Evolutionary conservation across 2,113 vertebrate species (phyloP), one percentile per base, ranked within the genome.

Genomic region (Ammodytes dubius): DNA sequence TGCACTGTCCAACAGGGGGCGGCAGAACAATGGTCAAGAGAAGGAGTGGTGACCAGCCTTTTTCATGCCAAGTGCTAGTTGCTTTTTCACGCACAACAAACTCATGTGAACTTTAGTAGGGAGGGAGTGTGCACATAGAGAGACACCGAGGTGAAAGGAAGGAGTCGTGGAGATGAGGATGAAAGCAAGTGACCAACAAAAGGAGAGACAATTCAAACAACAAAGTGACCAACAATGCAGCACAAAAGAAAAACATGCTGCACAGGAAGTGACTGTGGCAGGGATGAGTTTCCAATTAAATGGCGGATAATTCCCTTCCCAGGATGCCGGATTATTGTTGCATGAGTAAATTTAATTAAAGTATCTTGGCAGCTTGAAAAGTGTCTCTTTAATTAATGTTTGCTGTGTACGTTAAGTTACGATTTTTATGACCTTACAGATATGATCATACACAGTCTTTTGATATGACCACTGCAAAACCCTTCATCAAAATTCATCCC

Each of bases 251-350:
- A 49, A n/a, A 66, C 84, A 89, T 86, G 87, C 90, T 56, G 35
- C 67, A 66, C 4, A 59, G 19, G n/a, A 81, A 77, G 74, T 27
- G 27, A 46, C 66, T 40, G 11, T n/a, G 64, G 45, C 47, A 78
- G 81, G 88, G 87, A 93, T 88, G 89, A 85, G 63, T 85, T 92
- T 92, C 77, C 86, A n/a, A n/a, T n/a, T n/a, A n/a, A 89, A 6
- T 57, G 71, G 69, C 67, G 71, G 27, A 70, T 66, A 40, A 75
- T 71, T 70, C 0, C 65, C 52, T 70, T 84, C 75, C 59, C 43
- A 49, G 10, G 52, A 75, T 61, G 35, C 39, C 52, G 54, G 53
- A 82, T 66, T 73, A 37, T 15, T 56, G 27, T 15, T 58, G 4
- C 1, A 17, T 17, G 17, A 54, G 15, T 45, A 27, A 59, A 80